phyloP scores from a whole-genome alignment of 2,113 vertebrate species.

The Pelobates fuscus region DNA sequence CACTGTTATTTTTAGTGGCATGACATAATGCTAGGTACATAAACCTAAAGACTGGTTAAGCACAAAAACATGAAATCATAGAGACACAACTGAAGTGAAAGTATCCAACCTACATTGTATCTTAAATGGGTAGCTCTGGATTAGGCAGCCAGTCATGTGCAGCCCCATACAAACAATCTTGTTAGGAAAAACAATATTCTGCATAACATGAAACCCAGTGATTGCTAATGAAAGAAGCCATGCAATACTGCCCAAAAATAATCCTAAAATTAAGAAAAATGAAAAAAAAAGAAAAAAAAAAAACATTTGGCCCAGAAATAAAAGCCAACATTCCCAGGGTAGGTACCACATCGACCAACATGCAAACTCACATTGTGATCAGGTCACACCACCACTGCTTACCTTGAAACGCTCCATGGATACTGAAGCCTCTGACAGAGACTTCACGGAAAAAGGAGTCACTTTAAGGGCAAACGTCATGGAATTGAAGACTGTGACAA shows the following conservation, averaged over 20 bases:
- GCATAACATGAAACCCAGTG: neutral
- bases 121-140: neutral
- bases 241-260: neutral
- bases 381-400: slow-evolving; percentile 48
- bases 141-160: neutral
- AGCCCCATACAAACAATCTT: neutral
- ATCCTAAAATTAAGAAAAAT: neutral
- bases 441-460: slow-evolving; percentile 91
- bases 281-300: neutral
- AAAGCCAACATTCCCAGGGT: neutral
- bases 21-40: slow-evolving; percentile 44
- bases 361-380: neutral
- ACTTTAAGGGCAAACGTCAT: slow-evolving; percentile 97
- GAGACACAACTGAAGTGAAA: slow-evolving; percentile 21
- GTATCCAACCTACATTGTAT: neutral
- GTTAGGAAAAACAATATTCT: neutral
- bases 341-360: neutral
- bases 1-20: slow-evolving; percentile 39
- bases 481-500: slow-evolving; percentile 92
- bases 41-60: slow-evolving; percentile 46
- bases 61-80: slow-evolving; percentile 31
- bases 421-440: slow-evolving; percentile 87
- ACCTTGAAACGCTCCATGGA: slow-evolving; percentile 90
- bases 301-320: no score
- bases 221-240: neutral